phyloP scores from a whole-genome alignment of 2,888 invertebrate species.

The Arctia plantaginis region DNA sequence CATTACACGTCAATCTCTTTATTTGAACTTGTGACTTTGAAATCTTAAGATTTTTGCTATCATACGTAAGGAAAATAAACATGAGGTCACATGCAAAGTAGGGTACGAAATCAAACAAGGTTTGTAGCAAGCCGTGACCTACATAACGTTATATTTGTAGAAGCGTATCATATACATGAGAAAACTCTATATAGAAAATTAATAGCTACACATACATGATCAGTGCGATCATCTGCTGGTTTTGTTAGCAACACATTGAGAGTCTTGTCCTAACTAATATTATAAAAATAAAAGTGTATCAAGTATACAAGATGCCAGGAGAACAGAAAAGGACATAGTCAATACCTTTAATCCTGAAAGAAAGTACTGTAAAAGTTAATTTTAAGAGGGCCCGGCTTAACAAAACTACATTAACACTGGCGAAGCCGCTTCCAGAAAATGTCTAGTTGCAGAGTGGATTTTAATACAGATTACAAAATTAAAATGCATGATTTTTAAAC shows the following conservation, averaged over 20 bases:
- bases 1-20: background rate
- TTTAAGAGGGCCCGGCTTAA: background rate
- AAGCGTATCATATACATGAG: conserved; percentile 61
- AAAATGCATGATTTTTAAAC: background rate
- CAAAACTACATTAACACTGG: background rate
- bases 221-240: conserved; percentile 31
- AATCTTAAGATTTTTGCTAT: conserved; percentile 20
- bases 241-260: conserved; percentile 18
- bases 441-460: background rate
- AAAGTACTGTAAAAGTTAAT: background rate
- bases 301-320: background rate
- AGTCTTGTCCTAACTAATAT: background rate
- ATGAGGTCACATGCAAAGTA: conserved; percentile 50
- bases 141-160: conserved; percentile 76
- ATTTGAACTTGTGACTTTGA: conserved; percentile 9
- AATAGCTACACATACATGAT: conserved; percentile 31
- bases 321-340: background rate
- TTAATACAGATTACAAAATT: background rate
- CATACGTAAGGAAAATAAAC: conserved; percentile 53
- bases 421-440: background rate
- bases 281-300: background rate
- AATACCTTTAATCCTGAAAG: background rate
- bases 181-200: conserved; percentile 42
- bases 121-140: conserved; percentile 78
- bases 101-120: conserved; percentile 64